Evolutionary conservation across 2,797 vertebrate species (phyloP).

Genomic region (Neostethus bicornis): DNA sequence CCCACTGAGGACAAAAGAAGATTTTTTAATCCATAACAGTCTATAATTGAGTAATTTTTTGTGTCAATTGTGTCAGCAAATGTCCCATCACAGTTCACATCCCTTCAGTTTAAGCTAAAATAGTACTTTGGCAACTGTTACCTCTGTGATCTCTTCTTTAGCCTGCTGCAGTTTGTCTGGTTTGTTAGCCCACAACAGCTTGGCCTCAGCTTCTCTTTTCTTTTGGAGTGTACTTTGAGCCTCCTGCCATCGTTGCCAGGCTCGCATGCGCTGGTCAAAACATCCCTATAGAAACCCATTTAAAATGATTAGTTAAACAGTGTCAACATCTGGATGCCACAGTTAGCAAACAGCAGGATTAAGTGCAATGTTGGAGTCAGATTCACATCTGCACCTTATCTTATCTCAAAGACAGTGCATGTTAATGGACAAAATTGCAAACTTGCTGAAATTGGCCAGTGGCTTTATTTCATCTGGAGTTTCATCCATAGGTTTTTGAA

Average conservation of each 20-base stretch:
- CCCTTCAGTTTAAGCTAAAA: no score
- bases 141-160: conserved; percentile 94
- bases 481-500: no score
- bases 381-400: not conserved
- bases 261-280: conserved; percentile 94
- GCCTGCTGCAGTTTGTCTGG: conserved; percentile 96
- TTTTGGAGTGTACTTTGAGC: conserved; percentile 91
- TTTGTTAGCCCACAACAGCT: conserved; percentile 96
- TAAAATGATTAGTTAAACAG: not conserved
- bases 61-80: no score
- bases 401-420: no score
- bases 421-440: no score
- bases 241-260: conserved; percentile 96
- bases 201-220: conserved; percentile 93
- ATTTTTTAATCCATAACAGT: not conserved
- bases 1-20: conserved; percentile 83
- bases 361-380: no score
- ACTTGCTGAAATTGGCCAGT: no score
- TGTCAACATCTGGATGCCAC: not conserved
- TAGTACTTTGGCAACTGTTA: conserved; percentile 46
- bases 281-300: conserved; percentile 79
- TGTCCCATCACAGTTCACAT: no score
- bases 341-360: no score
- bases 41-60: no score
- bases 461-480: no score